These are phyloP conservation scores for Oxygymnocypris stewartii DNA, from an alignment of 2,113 vertebrate genomes.

Conservation along the genomic window DNA sequence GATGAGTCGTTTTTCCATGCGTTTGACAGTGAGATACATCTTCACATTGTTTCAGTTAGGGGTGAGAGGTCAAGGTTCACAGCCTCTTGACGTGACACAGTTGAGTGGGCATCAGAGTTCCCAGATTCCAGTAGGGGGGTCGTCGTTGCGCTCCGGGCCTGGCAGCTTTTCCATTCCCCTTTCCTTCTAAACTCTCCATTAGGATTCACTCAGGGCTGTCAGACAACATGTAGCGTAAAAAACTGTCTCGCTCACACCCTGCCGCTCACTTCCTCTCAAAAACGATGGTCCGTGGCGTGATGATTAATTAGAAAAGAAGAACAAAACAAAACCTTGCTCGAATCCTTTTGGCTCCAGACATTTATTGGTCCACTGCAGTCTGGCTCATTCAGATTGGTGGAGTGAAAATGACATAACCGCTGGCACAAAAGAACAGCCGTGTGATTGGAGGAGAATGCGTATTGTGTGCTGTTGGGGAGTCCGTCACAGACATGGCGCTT, in stretches of 20 bases:
- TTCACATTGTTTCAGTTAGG: conserved; percentile 37
- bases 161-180: conserved; percentile 4
- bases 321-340: conserved; percentile 41
- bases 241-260: conserved; percentile 9
- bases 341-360: conserved; percentile 34
- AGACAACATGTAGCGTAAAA: conserved; percentile 25
- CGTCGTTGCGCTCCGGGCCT: conserved; percentile 5
- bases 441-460: conserved; percentile 30
- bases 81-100: conserved; percentile 63
- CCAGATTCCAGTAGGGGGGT: conserved; percentile 45
- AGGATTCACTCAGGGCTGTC: conserved; percentile 27
- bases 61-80: conserved; percentile 57
- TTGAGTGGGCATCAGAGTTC: conserved; percentile 57
- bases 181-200: conserved; percentile 26
- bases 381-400: conserved; percentile 42
- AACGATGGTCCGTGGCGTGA: conserved; percentile 15
- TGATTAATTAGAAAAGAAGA: conserved; percentile 50
- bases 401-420: conserved; percentile 50
- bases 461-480: conserved; percentile 41
- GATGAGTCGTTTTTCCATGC: not conserved
- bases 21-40: conserved; percentile 25
- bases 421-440: conserved; percentile 34
- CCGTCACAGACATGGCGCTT: not conserved
- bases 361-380: conserved; percentile 25
- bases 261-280: conserved; percentile 9